Conservation (phyloP, 2,797 vertebrate species). For the Prionace glauca region DNA sequence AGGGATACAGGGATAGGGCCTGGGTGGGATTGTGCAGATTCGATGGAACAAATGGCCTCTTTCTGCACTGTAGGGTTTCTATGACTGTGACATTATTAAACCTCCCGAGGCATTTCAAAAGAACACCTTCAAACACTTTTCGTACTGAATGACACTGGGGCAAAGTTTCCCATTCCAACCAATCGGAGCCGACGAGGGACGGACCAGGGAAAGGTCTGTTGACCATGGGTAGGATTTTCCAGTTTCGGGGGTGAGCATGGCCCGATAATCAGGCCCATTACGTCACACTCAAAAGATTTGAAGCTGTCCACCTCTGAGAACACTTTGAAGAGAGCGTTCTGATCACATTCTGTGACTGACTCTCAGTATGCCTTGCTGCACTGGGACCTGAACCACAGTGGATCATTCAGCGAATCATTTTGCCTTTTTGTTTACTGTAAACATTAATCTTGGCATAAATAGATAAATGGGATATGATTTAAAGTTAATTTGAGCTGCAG, state of each 20-base stretch:
- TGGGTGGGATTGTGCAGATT: too few relatives aligned
- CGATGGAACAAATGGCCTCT: too few relatives aligned
- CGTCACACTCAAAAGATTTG: neutral
- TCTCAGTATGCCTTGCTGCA: neutral
- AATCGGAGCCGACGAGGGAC: too few relatives aligned
- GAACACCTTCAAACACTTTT: neutral
- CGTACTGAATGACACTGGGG: neutral
- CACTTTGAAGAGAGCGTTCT: too few relatives aligned
- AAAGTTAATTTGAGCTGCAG: neutral
- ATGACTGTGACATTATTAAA: neutral
- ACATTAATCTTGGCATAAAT: slow-evolving; percentile 22
- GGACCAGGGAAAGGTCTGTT: too few relatives aligned
- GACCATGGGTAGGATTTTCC: too few relatives aligned
- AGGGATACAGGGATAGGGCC: too few relatives aligned
- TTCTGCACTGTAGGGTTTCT: too few relatives aligned
- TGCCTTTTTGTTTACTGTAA: neutral
- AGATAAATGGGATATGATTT: slow-evolving; percentile 29
- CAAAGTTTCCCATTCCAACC: too few relatives aligned
- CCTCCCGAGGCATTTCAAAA: neutral
- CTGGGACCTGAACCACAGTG: too few relatives aligned
- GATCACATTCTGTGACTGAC: neutral
- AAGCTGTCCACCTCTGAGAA: neutral
- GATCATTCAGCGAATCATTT: neutral
- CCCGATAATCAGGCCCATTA: neutral
- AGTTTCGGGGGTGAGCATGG: too few relatives aligned